A percentile compares a stretch with the other conserved stretches of the same genome.
phyloP scores from a whole-genome alignment of 2,797 vertebrate species.

The Platyrinchus mystaceus region DNA sequence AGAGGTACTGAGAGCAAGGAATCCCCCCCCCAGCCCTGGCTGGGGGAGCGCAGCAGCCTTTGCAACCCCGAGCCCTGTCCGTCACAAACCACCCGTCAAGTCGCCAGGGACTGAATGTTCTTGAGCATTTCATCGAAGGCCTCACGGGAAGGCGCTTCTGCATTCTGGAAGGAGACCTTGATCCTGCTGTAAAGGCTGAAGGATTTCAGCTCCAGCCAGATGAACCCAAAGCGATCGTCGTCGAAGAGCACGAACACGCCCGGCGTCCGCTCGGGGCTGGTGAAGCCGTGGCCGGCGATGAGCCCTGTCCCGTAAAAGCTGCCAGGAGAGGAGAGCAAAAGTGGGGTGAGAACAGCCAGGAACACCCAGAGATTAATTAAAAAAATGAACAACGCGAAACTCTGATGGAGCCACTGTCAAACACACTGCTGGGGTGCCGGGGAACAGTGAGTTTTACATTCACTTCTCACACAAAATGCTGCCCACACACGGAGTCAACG shows the following conservation, averaged over 20 bases:
- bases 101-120: slow-evolving; percentile 94
- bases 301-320: slow-evolving; percentile 96
- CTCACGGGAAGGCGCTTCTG: slow-evolving; percentile 87
- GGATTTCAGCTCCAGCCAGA: slow-evolving; percentile 97
- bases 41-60: slow-evolving; percentile 7
- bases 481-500: background rate
- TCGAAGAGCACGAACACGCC: slow-evolving; percentile 95
- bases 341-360: background rate
- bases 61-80: slow-evolving; percentile 27
- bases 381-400: background rate
- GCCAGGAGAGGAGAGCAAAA: background rate
- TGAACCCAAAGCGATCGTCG: slow-evolving; percentile 94
- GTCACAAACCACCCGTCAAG: slow-evolving; percentile 75
- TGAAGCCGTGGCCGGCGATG: slow-evolving; percentile 95
- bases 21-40: background rate
- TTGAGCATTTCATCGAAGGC: slow-evolving; percentile 95
- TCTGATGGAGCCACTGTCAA: background rate
- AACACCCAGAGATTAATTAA: accelerated
- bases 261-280: slow-evolving; percentile 93
- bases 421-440: background rate
- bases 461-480: background rate
- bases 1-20: background rate
- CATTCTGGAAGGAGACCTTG: slow-evolving; percentile 88
- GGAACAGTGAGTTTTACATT: accelerated
- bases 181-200: slow-evolving; percentile 98